These are phyloP conservation scores for Augochlorella aurata DNA, from an alignment of 2,888 invertebrate genomes.

Conservation along the genomic window DNA sequence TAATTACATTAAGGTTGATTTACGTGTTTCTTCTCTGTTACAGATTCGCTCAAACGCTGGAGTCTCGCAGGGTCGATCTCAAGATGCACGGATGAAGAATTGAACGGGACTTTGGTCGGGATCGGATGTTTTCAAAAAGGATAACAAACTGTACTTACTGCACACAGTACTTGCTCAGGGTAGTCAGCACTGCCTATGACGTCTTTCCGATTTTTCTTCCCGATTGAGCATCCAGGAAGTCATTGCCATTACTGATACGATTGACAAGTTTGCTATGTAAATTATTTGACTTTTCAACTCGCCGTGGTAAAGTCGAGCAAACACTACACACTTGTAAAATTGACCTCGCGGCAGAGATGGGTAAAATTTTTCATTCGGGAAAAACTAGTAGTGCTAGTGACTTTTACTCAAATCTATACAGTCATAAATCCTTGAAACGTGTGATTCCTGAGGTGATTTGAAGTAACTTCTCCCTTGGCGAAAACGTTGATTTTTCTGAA, in stretches of 20 bases:
- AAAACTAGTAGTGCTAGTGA: background rate
- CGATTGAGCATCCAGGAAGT: background rate
- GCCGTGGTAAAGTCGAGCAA: background rate
- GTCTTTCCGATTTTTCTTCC: conserved; percentile 30
- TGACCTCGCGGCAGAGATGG: background rate
- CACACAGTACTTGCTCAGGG: conserved; percentile 48
- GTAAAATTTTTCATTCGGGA: background rate
- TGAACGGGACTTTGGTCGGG: conserved; percentile 14
- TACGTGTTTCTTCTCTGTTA: conserved; percentile 30
- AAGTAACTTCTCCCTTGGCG: too few species aligned
- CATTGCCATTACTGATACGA: background rate
- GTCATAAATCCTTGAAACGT: background rate
- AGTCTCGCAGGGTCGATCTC: conserved; percentile 41
- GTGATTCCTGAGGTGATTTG: too few species aligned
- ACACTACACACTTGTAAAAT: background rate
- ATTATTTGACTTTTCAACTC: background rate
- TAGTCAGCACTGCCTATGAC: conserved; percentile 39
- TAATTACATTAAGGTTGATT: background rate
- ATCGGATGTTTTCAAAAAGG: conserved; percentile 14
- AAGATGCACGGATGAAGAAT: conserved; percentile 20
- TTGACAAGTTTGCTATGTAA: too few species aligned
- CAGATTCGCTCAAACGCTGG: conserved; percentile 20
- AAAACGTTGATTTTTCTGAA: background rate
- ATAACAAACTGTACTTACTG: conserved; percentile 50
- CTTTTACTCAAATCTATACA: background rate